Percentiles rank a stretch among this genome's conserved stretches.
These are phyloP conservation scores for Choreutis nemorana DNA, from an alignment of 2,888 invertebrate species.

Conservation along the genomic window DNA sequence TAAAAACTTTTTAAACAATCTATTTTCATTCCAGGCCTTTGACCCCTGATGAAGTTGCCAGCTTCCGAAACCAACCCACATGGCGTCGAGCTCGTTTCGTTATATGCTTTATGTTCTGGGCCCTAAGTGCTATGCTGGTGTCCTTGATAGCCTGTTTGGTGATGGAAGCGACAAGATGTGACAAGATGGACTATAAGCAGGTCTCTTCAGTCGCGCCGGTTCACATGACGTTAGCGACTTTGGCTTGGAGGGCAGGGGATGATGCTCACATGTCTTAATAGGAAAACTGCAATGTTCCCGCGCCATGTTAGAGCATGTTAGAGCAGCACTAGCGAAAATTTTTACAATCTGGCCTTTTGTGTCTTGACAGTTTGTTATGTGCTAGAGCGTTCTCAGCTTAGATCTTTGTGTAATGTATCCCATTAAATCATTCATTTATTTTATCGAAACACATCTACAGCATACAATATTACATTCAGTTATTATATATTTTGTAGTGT, in stretches of 20 bases:
- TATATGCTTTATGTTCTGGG: conserved; percentile 55
- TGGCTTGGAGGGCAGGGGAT: conserved; percentile 18
- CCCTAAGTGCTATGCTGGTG: conserved; percentile 48
- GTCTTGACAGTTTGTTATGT: no score
- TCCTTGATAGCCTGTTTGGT: conserved; percentile 44
- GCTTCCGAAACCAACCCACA: conserved; percentile 41
- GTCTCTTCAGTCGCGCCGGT: conserved; percentile 29
- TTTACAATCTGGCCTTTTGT: no score
- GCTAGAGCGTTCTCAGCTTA: no score
- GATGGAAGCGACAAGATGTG: conserved; percentile 20
- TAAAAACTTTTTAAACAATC: no score
- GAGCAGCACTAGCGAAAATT: neutral
- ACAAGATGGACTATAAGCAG: conserved; percentile 10
- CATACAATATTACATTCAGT: no score
- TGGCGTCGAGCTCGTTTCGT: conserved; percentile 56
- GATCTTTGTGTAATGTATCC: no score
- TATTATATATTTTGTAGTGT: no score
- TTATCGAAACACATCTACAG: no score
- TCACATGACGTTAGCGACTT: conserved; percentile 28
- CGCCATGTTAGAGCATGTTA: neutral
- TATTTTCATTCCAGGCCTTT: conserved; percentile 35
- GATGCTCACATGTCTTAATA: no score
- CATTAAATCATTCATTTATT: no score
- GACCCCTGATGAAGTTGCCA: conserved; percentile 54
- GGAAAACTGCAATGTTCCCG: conserved; percentile 1